These are phyloP conservation scores for Nematopogon swammerdamellus DNA, from an alignment of 2,888 invertebrate species.

Conservation along the genomic window DNA sequence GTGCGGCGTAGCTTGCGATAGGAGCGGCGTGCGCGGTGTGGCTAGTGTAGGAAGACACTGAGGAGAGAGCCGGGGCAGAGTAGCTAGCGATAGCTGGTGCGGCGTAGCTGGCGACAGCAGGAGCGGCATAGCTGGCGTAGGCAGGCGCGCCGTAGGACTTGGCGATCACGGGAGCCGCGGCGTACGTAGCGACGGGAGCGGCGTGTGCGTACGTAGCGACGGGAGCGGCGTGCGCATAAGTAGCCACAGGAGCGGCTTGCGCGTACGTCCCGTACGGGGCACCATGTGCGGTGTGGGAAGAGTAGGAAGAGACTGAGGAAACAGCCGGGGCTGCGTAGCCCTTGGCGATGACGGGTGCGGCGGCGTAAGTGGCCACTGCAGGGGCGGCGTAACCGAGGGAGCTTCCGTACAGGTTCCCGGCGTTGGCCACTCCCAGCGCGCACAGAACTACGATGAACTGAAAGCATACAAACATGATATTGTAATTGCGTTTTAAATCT, in stretches of 20 bases:
- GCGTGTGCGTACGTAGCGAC: constrained; percentile 12
- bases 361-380: constrained; percentile 31
- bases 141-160: constrained; percentile 25
- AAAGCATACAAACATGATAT: too few species aligned
- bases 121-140: constrained; percentile 16
- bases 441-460: constrained; percentile 58
- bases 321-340: constrained; percentile 35
- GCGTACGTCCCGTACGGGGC: too few species aligned
- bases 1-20: constrained; percentile 14
- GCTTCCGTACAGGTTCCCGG: constrained; percentile 48
- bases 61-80: constrained; percentile 26
- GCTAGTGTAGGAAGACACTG: constrained; percentile 17
- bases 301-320: constrained; percentile 9
- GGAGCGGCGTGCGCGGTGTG: constrained; percentile 15
- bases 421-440: constrained; percentile 56
- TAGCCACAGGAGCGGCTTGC: too few species aligned
- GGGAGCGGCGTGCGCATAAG: constrained; percentile 6
- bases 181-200: constrained; percentile 17
- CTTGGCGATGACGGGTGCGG: constrained; percentile 37
- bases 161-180: constrained; percentile 32
- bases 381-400: constrained; percentile 47
- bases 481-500: too few species aligned
- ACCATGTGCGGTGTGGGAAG: too few species aligned
- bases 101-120: constrained; percentile 13
- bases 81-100: constrained; percentile 14